These are phyloP conservation scores for Boloria selene DNA, from an alignment of 2,888 invertebrate genomes.

Conservation along the genomic window DNA sequence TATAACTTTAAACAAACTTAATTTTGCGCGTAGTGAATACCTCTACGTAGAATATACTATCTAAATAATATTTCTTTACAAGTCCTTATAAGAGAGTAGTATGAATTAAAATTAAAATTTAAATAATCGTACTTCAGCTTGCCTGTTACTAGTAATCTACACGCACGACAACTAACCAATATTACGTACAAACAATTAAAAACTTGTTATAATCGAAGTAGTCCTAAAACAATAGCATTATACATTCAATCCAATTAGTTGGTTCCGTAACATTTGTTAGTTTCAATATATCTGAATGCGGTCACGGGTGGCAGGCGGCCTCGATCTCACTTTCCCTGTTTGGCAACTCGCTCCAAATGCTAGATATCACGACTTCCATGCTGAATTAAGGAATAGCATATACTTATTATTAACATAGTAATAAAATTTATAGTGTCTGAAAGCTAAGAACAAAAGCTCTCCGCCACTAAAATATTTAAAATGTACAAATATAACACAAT, in stretches of 20 bases:
- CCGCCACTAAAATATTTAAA: too few relatives aligned
- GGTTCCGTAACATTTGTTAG: conserved; percentile 36
- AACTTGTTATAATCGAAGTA: conserved; percentile 24
- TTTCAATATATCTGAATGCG: conserved; percentile 36
- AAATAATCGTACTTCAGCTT: neutral
- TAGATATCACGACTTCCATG: conserved; percentile 34
- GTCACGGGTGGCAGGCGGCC: conserved; percentile 47
- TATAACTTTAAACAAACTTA: conserved; percentile 44
- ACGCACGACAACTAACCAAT: conserved; percentile 7
- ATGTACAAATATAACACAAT: too few relatives aligned
- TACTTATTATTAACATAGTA: neutral
- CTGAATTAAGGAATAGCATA: conserved; percentile 38
- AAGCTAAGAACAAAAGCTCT: neutral
- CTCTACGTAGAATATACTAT: too few relatives aligned
- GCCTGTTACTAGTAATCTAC: too few relatives aligned
- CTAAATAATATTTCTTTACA: too few relatives aligned
- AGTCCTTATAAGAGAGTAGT: too few relatives aligned
- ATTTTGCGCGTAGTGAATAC: conserved; percentile 33
- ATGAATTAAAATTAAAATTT: neutral
- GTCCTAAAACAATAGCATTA: conserved; percentile 35
- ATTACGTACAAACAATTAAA: conserved; percentile 18
- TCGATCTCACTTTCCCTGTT: conserved; percentile 64
- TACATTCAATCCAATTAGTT: conserved; percentile 37
- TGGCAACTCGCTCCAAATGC: conserved; percentile 48
- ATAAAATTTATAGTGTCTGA: neutral